These are phyloP conservation scores for Hedya salicella DNA, from an alignment of 2,888 invertebrate species.

Conservation along the genomic window DNA sequence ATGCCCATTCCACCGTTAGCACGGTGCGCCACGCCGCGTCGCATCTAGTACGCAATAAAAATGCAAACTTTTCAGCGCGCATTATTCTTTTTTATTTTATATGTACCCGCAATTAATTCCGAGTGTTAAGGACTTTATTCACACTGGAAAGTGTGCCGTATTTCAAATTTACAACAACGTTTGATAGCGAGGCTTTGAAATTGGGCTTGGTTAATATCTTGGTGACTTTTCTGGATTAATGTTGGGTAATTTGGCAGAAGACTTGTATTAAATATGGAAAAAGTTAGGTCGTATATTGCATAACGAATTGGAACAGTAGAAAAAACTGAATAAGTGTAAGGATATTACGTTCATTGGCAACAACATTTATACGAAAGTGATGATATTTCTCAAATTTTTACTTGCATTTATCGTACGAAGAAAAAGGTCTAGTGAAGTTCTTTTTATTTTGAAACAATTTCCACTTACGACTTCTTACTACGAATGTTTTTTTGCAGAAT, in stretches of 20 bases:
- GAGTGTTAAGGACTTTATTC: conserved; percentile 44
- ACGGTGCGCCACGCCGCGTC: conserved; percentile 48
- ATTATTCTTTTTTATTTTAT: conserved; percentile 56
- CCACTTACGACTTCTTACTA: too few relatives aligned
- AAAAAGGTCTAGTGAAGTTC: too few relatives aligned
- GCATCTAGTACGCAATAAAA: conserved; percentile 67
- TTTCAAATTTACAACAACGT: conserved; percentile 29
- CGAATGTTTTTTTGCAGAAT: too few relatives aligned
- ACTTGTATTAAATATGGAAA: conserved; percentile 17
- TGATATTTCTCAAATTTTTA: too few relatives aligned
- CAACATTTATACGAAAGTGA: too few relatives aligned
- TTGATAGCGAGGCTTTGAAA: conserved; percentile 16
- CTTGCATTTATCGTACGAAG: too few relatives aligned
- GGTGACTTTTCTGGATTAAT: conserved; percentile 28
- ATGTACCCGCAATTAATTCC: conserved; percentile 52
- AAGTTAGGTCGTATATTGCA: conserved; percentile 18
- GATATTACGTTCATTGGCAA: too few relatives aligned
- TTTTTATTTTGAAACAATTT: too few relatives aligned
- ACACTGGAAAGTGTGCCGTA: conserved; percentile 26
- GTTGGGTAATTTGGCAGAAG: conserved; percentile 35
- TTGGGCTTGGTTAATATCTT: conserved; percentile 18
- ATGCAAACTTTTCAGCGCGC: conserved; percentile 69
- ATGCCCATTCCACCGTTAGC: conserved; percentile 48
- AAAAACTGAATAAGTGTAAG: neutral
- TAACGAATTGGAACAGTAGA: neutral